These are phyloP conservation scores for Troilus luridus DNA, from an alignment of 2,888 invertebrate species.

Conservation along the genomic window DNA sequence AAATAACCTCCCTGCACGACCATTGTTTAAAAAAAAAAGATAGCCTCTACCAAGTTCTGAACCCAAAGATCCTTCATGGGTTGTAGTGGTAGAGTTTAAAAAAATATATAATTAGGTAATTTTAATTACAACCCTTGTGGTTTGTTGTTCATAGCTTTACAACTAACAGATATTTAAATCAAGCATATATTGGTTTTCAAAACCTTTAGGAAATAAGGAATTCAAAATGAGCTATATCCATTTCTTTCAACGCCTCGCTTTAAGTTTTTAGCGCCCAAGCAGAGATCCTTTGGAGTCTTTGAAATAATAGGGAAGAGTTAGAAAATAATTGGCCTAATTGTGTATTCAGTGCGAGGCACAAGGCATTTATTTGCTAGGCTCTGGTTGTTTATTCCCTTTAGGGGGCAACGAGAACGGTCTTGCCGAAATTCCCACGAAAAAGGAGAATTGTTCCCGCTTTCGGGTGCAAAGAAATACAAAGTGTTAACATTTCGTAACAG, in stretches of 20 bases:
- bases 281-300: not conserved
- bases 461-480: not conserved
- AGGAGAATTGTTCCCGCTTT: not conserved
- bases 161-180: no score
- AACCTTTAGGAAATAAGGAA: no score
- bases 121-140: no score
- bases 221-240: not conserved
- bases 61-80: no score
- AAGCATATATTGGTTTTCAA: no score
- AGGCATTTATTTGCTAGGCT: not conserved
- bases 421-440: not conserved
- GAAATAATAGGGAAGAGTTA: not conserved
- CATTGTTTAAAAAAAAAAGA: no score
- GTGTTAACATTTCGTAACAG: no score
- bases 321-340: not conserved
- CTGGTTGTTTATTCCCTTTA: not conserved
- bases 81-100: no score
- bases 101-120: no score
- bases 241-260: not conserved
- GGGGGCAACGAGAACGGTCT: not conserved
- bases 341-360: not conserved
- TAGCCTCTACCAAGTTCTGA: no score
- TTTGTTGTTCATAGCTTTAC: no score
- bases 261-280: not conserved
- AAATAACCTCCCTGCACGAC: no score